A percentile compares a stretch with the other conserved stretches of the same genome.
These are phyloP conservation scores for Dasysyrphus albostriatus DNA, from an alignment of 2,888 invertebrate genomes.

Conservation along the genomic window DNA sequence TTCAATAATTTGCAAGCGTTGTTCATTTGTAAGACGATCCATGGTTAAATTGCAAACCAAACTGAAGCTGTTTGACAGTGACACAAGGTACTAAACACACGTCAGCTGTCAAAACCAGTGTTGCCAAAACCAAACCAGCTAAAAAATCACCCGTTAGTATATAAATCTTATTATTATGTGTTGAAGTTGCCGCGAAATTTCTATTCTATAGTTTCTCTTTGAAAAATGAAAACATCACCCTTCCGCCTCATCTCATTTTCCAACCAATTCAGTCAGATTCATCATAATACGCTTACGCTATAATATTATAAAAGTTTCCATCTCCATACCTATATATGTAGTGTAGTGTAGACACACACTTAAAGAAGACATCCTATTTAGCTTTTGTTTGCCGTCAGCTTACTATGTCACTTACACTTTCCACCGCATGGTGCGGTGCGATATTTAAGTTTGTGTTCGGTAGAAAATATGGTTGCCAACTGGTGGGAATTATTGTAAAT, in stretches of 20 bases:
- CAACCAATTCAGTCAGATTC: constrained; percentile 3
- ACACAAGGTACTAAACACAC: no score
- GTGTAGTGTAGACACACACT: constrained; percentile 6
- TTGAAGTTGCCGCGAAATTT: constrained; percentile 63
- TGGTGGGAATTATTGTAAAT: not conserved
- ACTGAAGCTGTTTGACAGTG: no score
- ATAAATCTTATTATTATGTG: constrained; percentile 57
- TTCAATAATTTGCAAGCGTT: no score
- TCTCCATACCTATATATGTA: not conserved
- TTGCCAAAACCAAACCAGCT: no score
- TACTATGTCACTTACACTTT: constrained; percentile 73
- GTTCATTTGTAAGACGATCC: no score
- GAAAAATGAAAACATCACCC: not conserved
- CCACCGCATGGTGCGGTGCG: not conserved
- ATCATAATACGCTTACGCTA: not conserved
- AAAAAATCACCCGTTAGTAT: no score
- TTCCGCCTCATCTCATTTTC: constrained; percentile 9
- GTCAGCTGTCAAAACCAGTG: no score
- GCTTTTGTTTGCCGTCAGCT: constrained; percentile 67
- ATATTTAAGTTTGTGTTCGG: no score
- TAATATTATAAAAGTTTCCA: not conserved
- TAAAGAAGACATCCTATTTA: constrained; percentile 42
- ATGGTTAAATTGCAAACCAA: no score
- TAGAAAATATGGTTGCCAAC: constrained; percentile 8
- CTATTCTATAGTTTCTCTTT: constrained; percentile 30